These are phyloP conservation scores for Crotophaga sulcirostris DNA, from an alignment of 2,113 vertebrate genomes.

Conservation along the genomic window DNA sequence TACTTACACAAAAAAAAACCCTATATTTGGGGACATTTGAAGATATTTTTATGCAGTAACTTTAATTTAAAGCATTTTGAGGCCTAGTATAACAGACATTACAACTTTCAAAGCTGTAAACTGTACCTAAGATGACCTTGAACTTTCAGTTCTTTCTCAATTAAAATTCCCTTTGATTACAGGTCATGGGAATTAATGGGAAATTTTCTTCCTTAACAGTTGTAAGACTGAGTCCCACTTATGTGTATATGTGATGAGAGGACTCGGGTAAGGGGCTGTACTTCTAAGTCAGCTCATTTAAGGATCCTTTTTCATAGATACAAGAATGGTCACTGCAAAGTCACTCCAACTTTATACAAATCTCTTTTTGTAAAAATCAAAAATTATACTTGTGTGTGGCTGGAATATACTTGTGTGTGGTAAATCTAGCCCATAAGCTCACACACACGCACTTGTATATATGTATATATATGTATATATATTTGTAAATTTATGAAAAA, in stretches of 20 bases:
- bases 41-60: neutral
- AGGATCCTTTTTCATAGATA: neutral
- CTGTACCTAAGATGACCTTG: neutral
- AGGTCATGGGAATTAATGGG: neutral
- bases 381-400: neutral
- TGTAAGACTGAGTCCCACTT: neutral
- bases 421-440: neutral
- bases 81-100: neutral
- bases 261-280: neutral
- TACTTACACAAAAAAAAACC: neutral
- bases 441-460: constrained; percentile 15
- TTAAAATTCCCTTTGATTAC: neutral
- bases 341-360: neutral
- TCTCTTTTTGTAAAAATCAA: neutral
- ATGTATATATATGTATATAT: constrained; percentile 59
- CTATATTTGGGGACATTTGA: neutral
- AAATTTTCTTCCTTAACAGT: neutral
- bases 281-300: neutral
- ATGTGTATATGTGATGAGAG: neutral
- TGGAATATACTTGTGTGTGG: neutral
- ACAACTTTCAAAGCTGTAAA: neutral
- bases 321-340: neutral
- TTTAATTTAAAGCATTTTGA: constrained; percentile 8
- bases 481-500: constrained; percentile 64
- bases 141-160: neutral